phyloP scores from a whole-genome alignment of 2,888 invertebrate species.

The Epirrita christyi region DNA sequence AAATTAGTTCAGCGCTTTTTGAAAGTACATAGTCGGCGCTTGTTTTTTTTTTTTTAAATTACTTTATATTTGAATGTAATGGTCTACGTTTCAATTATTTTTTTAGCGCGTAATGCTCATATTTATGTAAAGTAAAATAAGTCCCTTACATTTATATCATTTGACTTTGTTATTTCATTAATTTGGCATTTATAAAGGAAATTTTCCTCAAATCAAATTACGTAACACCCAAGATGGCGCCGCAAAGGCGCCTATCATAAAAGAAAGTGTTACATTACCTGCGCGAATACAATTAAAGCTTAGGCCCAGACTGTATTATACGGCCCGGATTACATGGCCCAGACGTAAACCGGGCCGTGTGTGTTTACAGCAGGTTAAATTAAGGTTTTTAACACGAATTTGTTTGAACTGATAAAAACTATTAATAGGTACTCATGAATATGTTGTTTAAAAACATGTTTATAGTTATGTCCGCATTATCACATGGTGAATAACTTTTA shows the following conservation, averaged over 20 bases:
- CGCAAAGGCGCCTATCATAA: slow-evolving; percentile 12
- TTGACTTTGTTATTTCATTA: too few relatives aligned
- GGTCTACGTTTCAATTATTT: too few relatives aligned
- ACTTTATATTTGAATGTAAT: too few relatives aligned
- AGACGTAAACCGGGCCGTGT: slow-evolving; percentile 14
- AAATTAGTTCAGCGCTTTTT: too few relatives aligned
- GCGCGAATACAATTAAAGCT: slow-evolving; percentile 19
- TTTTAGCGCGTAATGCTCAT: too few relatives aligned
- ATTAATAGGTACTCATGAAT: neutral
- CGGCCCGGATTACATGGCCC: slow-evolving; percentile 6
- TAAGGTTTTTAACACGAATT: slow-evolving; percentile 17
- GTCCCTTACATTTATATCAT: too few relatives aligned
- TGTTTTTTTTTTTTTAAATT: too few relatives aligned
- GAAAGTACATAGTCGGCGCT: too few relatives aligned
- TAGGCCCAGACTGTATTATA: slow-evolving; percentile 6
- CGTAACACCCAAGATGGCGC: slow-evolving; percentile 19
- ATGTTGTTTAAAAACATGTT: neutral
- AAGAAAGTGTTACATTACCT: slow-evolving; percentile 25
- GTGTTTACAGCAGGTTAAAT: slow-evolving; percentile 20
- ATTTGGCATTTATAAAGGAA: neutral
- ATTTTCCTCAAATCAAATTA: neutral
- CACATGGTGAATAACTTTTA: too few relatives aligned
- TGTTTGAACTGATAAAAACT: slow-evolving; percentile 10
- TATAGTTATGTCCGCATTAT: too few relatives aligned
- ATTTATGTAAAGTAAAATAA: too few relatives aligned